phyloP scores from a whole-genome alignment of 1,140 invertebrate genomes.

The Globodera rostochiensis region DNA sequence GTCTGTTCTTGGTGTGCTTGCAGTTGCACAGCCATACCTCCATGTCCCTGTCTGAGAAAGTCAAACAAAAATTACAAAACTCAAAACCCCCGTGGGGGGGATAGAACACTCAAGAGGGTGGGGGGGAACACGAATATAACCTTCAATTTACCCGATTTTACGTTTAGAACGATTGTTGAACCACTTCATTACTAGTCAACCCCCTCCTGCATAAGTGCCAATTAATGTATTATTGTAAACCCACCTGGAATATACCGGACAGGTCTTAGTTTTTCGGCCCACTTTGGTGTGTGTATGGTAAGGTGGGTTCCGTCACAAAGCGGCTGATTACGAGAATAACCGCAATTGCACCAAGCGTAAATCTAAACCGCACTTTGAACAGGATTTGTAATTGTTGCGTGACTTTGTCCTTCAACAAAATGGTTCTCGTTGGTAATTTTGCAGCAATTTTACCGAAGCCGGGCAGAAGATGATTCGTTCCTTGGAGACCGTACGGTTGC shows the following conservation, averaged over 20 bases:
- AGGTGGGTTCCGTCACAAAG: constrained; percentile 92
- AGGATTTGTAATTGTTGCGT: background rate
- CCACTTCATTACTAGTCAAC: too few relatives aligned
- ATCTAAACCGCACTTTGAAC: constrained; percentile 29
- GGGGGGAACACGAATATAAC: too few relatives aligned
- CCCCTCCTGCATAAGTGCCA: too few relatives aligned
- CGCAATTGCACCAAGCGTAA: constrained; percentile 93
- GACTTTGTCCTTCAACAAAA: constrained; percentile 74
- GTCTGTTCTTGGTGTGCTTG: constrained; percentile 89
- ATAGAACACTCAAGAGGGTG: too few relatives aligned
- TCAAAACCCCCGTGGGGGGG: too few relatives aligned
- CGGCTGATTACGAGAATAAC: constrained; percentile 79
- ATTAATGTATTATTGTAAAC: background rate
- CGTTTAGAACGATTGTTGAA: too few relatives aligned
- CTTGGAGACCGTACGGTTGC: constrained; percentile 61
- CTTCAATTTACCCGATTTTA: too few relatives aligned
- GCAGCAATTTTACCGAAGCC: constrained; percentile 56
- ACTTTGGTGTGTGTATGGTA: constrained; percentile 72
- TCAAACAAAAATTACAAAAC: too few relatives aligned
- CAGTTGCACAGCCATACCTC: constrained; percentile 98
- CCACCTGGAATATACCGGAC: constrained; percentile 78
- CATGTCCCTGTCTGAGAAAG: constrained; percentile 74
- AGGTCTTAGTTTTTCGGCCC: constrained; percentile 70
- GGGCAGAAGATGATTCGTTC: constrained; percentile 61
- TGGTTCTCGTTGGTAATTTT: constrained; percentile 59